Base-by-base conservation (phyloP, 2,888 invertebrate genomes). In the Ryuthela nishihirai region DNA sequence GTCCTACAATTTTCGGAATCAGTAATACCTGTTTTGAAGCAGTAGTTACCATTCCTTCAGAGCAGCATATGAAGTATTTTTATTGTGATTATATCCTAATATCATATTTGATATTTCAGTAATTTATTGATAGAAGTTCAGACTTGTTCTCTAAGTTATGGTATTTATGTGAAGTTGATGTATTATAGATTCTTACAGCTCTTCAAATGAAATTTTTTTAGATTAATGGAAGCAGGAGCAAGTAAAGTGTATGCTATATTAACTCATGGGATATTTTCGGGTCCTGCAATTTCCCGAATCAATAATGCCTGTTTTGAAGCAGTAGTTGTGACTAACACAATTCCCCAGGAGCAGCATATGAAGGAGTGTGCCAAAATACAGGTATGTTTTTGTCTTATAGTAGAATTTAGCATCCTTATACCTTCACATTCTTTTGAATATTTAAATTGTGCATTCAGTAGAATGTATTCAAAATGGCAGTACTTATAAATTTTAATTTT, bases 241-340 rank as follows among this genome's bases (percentile, higher is more conserved):
- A 84, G 83, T 0, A 89, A 90, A 77, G 90, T 93, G 1, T 94
- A 93, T 75, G 92, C 93, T 6, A 92, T 95, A 69, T 79, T 93
- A 60, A 94, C 94, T 0, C 94, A 95, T 74, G 94, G 94, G 45
- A 93, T 95, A 64, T 92, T 95, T 76, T 93, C 93, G 43, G 95
- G 95, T 0, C 92, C 92, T 0, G 95, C 95, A 2, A 86, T 94
- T 68, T 84, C 86, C 15, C 82, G 94, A 70, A 91, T 95, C 71
- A 93, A 93, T 74, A 87, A 87, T 71, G 91, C 93, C 0, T 85
- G 86, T 70, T 88, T 97, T 76, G 94, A 95, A 74, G 92, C 93
- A 55, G 90, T 95, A 21, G 93, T 94, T 25, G 94, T 95, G 25
- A 95, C 95, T 60, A 95, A 95, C 74, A 94, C 94, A 40, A 93